A percentile compares a stretch with the other conserved stretches of the same genome.
Evolutionary conservation across 2,888 invertebrate species (phyloP).

Genomic region (Drosophila nr. fundita): DNA sequence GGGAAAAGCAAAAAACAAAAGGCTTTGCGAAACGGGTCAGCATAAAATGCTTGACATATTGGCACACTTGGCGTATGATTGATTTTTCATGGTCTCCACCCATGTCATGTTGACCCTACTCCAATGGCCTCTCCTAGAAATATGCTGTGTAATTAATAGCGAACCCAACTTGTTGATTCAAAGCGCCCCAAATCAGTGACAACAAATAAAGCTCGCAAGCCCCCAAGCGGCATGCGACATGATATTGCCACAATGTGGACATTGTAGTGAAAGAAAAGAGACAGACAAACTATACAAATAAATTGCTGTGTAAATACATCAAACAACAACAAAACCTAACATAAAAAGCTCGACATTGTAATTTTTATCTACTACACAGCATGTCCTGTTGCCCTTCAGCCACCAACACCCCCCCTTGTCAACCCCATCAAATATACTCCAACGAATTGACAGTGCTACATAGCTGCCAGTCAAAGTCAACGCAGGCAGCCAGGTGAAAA

Average conservation of each 20-base stretch:
- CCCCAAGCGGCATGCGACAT: constrained; percentile 32
- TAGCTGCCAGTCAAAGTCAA: constrained; percentile 55
- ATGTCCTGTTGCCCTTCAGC: constrained; percentile 24
- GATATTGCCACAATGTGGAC: constrained; percentile 47
- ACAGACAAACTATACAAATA: constrained; percentile 56
- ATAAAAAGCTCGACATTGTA: constrained; percentile 55
- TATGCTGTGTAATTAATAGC: constrained; percentile 47
- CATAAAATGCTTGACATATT: constrained; percentile 72
- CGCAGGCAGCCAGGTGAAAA: constrained; percentile 66
- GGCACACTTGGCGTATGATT: constrained; percentile 75
- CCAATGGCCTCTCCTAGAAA: constrained; percentile 8
- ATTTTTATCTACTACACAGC: constrained; percentile 63
- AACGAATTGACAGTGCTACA: constrained; percentile 42
- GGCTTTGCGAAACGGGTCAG: constrained; percentile 49
- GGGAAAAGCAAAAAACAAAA: constrained; percentile 33
- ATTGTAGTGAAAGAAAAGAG: constrained; percentile 23
- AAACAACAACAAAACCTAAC: constrained; percentile 37
- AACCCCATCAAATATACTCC: neutral
- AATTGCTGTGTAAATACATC: constrained; percentile 63
- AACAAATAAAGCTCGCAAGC: constrained; percentile 1
- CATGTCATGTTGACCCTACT: constrained; percentile 31
- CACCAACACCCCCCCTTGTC: neutral
- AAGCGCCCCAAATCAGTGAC: constrained; percentile 33
- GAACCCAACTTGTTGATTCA: constrained; percentile 66
- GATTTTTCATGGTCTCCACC: constrained; percentile 48